phyloP scores from a whole-genome alignment of 2,113 vertebrate species.

The Gobius niger region DNA sequence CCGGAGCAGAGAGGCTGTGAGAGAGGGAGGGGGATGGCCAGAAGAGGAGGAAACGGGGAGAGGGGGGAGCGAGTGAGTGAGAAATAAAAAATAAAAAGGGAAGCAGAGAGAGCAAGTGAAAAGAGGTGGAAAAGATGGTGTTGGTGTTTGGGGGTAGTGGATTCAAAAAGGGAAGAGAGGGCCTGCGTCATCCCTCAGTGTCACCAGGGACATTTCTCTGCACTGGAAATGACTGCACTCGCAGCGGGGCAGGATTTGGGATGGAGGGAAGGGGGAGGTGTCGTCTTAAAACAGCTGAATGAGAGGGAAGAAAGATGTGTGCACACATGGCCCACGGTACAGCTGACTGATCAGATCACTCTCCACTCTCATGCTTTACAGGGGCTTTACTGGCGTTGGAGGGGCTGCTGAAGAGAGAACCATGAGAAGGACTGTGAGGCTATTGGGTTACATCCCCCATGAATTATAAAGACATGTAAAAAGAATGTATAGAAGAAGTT shows the following conservation, averaged over 20 bases:
- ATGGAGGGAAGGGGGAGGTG: slow-evolving; percentile 32
- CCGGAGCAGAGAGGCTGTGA: slow-evolving; percentile 65
- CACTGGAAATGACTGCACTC: slow-evolving; percentile 76
- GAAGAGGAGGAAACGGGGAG: slow-evolving; percentile 53
- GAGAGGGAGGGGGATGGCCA: slow-evolving; percentile 21
- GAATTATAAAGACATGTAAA: slow-evolving; percentile 1
- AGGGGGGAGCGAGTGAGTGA: slow-evolving; percentile 48
- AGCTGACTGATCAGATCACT: slow-evolving; percentile 61
- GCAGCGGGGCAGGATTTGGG: slow-evolving; percentile 58
- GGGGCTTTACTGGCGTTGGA: slow-evolving; percentile 26
- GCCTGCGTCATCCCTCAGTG: slow-evolving; percentile 75
- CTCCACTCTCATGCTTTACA: slow-evolving; percentile 40
- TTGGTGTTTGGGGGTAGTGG: slow-evolving; percentile 24
- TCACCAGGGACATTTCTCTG: slow-evolving; percentile 77
- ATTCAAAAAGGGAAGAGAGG: slow-evolving; percentile 56
- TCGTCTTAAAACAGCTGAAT: slow-evolving; percentile 67
- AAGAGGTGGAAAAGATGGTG: slow-evolving; percentile 56
- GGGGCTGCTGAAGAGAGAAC: slow-evolving; percentile 41
- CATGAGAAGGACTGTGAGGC: neutral
- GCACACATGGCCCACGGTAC: slow-evolving; percentile 61
- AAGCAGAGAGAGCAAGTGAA: slow-evolving; percentile 43
- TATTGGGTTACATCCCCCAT: slow-evolving; percentile 3
- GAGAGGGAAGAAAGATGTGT: slow-evolving; percentile 53
- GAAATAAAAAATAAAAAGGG: slow-evolving; percentile 18
- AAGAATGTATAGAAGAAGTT: slow-evolving; percentile 1